Base-by-base conservation (phyloP, 2,797 vertebrate genomes). In the Thamnophis elegans region DNA sequence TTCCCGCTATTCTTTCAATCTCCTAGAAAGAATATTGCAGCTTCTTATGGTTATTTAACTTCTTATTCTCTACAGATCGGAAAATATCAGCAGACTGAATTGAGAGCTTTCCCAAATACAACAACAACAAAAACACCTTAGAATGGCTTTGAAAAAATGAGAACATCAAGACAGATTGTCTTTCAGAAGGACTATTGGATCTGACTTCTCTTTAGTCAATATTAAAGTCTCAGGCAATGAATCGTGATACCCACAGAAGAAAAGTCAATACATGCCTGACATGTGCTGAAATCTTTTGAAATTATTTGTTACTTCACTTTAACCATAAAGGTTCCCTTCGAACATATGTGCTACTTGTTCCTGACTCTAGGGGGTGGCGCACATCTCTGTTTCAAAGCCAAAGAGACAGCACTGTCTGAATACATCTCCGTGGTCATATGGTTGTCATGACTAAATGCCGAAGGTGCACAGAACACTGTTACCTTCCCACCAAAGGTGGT, bases 211-310 rank as follows among this genome's bases (percentile, higher is more conserved):
- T 93, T 85, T 32, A 93, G 54, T 78, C 26, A 95, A 54, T 42
- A 92, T 0, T 91, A 73, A 88, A 20, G 82, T 88, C 62, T 91
- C 51, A 86, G 88, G 73, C 36, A 91, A 92, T 85, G 92, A 92
- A 96, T 86, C 16, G 88, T 90, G 59, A 54, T 28, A 12, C n/a
- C 89, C 92, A 88, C 42, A 1, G 0, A 91, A 89, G 36, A 47
- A 20, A 90, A 85, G 65, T 91, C 90, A 90, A 91, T 78, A 78
- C n/a, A 59, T 93, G n/a, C 53, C 85, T 92, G 86, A 11, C 42
- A 65, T 93, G 92, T 92, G 42, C 91, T 28, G 96, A 95, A 95
- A 93, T 8, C 62, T 87, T 94, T 56, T 25, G 59, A 92, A 94
- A 95, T 42, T 88, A 92, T 92, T 82, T 87, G 94, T 0, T 94